Base-by-base conservation (phyloP, 2,113 vertebrate genomes). In the Ancistrus triradiatus region DNA sequence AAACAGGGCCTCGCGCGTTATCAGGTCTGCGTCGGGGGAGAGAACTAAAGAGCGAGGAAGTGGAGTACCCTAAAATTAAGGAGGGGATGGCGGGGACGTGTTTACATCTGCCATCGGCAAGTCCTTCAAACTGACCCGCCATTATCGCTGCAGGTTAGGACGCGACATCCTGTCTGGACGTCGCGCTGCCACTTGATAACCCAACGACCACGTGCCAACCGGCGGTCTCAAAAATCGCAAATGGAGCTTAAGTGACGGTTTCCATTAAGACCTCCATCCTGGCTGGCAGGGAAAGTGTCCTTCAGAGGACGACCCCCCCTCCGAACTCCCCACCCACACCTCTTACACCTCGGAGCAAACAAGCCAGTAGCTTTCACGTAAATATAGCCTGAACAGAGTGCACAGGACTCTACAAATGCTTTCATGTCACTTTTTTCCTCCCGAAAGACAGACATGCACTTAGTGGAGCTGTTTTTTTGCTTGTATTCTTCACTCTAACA, bases 201-300 rank as follows among this genome's bases (percentile, higher is more conserved):
- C 72, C 68, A 37, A 55, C 43, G 67, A 53, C 55, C 22, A 9
- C 51, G 53, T 24, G 51, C 62, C 59, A 75, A 59, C 25, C 53
- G 17, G 27, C 50, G 5, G 31, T 28, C 35, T 40, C 9, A 4
- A 50, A 67, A 49, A 57, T 72, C 48, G 27, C 65, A 73, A 40
- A 68, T 17, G 24, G 31, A 48, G 59, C 65, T 59, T 53, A 64
- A 73, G 63, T 64, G 64, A 74, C 70, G 62, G 49, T 50, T 59
- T 71, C 59, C 64, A 68, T 68, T 71, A 74, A 66, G 64, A 68
- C 24, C 50, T 47, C 4, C 8, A n/a, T 63, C 64, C 53, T 22
- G 27, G 44, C 58, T 44, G 46, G 50, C 50, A 27, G 28, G 33
- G 48, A 59, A 49, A 67, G 21, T 49, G 43, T 27, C 51, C 38